These are phyloP conservation scores for Orientallactaga bullata DNA, from an alignment of 2,113 vertebrate genomes.

Conservation along the genomic window DNA sequence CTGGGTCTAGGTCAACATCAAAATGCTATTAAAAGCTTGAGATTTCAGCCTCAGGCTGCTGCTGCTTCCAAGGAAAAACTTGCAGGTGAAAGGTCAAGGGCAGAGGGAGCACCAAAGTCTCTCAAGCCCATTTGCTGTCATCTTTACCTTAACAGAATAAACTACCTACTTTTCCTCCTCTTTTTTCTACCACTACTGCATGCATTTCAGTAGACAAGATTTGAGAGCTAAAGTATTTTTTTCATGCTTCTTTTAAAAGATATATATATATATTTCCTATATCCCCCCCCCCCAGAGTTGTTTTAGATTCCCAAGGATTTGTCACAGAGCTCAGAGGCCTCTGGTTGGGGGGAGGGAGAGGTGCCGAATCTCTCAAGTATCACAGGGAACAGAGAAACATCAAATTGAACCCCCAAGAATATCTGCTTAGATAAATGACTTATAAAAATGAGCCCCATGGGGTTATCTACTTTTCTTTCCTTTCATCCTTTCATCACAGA, in stretches of 20 bases:
- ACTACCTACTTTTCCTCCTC: neutral
- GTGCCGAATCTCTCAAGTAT: neutral
- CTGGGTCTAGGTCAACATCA: neutral
- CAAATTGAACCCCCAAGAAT: neutral
- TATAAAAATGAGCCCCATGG: constrained; percentile 11
- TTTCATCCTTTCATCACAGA: neutral
- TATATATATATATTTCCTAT: constrained; percentile 6
- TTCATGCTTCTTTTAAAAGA: constrained; percentile 62
- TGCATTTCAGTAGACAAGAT: constrained; percentile 50
- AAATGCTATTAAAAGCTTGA: neutral
- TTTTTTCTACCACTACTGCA: constrained; percentile 51
- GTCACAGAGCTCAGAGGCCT: constrained; percentile 41
- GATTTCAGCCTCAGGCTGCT: neutral
- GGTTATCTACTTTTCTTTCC: neutral
- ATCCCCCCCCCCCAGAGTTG: constrained; percentile 7
- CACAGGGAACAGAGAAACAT: constrained; percentile 4
- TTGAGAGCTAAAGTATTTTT: constrained; percentile 32
- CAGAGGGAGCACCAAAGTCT: neutral
- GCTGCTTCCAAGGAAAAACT: neutral
- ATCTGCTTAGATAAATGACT: neutral
- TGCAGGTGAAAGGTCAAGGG: neutral
- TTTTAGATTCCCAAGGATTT: constrained; percentile 37
- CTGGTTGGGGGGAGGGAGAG: neutral
- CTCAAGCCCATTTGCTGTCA: neutral
- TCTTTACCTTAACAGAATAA: neutral